A percentile compares a stretch with the other conserved stretches of the same genome.
phyloP scores from a whole-genome alignment of 1,140 invertebrate species.

The Procambarus virginalis region DNA sequence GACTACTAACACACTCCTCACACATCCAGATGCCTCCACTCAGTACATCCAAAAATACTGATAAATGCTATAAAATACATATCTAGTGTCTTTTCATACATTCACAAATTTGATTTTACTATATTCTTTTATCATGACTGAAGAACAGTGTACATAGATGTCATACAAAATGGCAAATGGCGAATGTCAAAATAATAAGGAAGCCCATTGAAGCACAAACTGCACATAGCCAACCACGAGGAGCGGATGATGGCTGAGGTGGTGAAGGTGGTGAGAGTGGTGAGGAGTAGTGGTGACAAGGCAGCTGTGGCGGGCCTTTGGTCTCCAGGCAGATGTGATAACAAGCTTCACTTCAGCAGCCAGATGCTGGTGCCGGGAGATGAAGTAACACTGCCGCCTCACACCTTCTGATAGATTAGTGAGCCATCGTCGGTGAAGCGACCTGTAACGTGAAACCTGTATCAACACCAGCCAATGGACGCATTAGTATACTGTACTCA shows the following conservation, averaged over 20 bases:
- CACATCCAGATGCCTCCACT: not conserved
- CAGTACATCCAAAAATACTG: not conserved
- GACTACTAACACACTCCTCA: too few relatives aligned
- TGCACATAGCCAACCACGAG: not conserved
- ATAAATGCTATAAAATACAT: not conserved
- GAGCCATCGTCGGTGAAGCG: slow-evolving; percentile 63
- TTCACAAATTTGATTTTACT: not conserved
- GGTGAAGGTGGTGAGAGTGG: slow-evolving; percentile 5
- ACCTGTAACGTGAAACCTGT: slow-evolving; percentile 15
- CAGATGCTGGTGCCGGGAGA: slow-evolving; percentile 7
- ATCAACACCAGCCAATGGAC: not conserved
- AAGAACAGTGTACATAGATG: not conserved
- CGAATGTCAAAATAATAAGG: not conserved
- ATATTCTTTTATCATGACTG: not conserved
- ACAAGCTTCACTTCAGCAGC: slow-evolving; percentile 10
- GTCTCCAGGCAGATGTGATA: slow-evolving; percentile 9
- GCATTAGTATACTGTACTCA: too few relatives aligned
- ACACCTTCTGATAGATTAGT: slow-evolving; percentile 57
- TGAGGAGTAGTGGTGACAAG: slow-evolving; percentile 12
- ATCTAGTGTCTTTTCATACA: slow-evolving; percentile 12
- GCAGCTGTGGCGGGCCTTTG: slow-evolving; percentile 1
- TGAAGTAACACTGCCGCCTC: slow-evolving; percentile 11
- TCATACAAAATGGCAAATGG: slow-evolving; percentile 9
- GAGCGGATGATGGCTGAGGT: not conserved
- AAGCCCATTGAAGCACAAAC: not conserved